Percentiles rank a stretch among this genome's conserved stretches.
Evolutionary conservation across 2,797 vertebrate species (phyloP).

Genomic region (Schizopygopsis malacanthus): DNA sequence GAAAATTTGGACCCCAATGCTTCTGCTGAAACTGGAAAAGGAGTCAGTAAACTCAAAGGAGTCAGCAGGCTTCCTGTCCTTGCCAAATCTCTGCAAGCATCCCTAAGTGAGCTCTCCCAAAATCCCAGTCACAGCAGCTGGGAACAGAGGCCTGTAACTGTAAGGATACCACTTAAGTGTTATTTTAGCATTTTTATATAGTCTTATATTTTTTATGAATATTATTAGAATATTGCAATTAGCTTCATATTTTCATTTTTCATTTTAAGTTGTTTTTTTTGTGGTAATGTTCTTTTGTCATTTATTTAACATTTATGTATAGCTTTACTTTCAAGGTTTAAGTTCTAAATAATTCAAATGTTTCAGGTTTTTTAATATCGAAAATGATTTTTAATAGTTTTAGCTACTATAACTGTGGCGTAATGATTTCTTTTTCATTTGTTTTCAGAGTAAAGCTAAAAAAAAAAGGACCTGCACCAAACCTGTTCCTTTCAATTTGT

Average conservation of each 20-base stretch:
- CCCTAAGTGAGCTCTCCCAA: conserved; percentile 61
- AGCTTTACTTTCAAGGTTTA: background rate
- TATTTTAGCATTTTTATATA: background rate
- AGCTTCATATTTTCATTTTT: background rate
- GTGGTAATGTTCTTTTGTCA: background rate
- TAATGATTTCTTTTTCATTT: background rate
- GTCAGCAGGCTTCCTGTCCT: conserved; percentile 79
- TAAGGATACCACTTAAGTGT: conserved; percentile 58
- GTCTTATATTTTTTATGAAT: background rate
- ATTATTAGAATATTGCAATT: background rate
- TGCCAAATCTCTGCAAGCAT: conserved; percentile 69
- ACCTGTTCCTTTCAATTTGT: conserved; percentile 77
- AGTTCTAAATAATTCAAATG: background rate
- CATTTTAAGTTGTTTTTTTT: background rate
- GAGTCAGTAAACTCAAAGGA: conserved; percentile 50
- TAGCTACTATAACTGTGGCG: no score
- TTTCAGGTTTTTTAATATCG: background rate
- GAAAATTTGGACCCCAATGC: conserved; percentile 75
- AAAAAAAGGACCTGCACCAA: conserved; percentile 76
- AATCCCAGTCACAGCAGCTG: conserved; percentile 65
- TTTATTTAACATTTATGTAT: background rate
- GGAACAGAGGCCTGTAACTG: conserved; percentile 76
- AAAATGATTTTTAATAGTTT: no score
- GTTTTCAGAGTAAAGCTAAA: conserved; percentile 73
- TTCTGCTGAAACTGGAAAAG: conserved; percentile 54